Evolutionary conservation across 2,113 vertebrate genomes (phyloP).

Genomic region (Platichthys stellatus): DNA sequence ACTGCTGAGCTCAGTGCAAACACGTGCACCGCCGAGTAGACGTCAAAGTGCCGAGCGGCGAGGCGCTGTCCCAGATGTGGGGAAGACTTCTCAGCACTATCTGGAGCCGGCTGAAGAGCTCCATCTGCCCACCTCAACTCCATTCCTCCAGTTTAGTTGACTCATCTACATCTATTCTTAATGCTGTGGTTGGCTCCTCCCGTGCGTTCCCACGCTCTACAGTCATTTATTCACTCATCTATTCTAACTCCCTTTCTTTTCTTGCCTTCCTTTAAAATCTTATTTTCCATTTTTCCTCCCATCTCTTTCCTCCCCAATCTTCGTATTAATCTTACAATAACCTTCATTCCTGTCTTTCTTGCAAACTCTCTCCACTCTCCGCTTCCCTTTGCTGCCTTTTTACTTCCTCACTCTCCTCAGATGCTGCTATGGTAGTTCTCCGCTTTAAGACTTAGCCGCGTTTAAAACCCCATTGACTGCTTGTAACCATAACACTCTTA

Average conservation of each 20-base stretch:
- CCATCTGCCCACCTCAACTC: conserved; percentile 52
- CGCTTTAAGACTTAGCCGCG: neutral
- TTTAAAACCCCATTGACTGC: conserved; percentile 61
- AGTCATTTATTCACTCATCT: neutral
- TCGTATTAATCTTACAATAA: neutral
- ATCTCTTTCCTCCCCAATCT: too few relatives aligned
- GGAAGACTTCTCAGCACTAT: conserved; percentile 47
- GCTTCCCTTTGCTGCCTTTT: neutral
- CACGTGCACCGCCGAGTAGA: neutral
- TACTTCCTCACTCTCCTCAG: neutral
- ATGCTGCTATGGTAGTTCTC: neutral
- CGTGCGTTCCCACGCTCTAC: neutral
- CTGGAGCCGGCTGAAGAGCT: conserved; percentile 22
- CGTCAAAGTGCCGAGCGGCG: conserved; percentile 21
- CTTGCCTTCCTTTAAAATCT: neutral
- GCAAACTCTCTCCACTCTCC: too few relatives aligned
- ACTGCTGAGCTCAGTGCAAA: conserved; percentile 34
- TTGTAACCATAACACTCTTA: conserved; percentile 48
- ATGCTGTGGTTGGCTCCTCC: conserved; percentile 24
- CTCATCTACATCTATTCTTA: conserved; percentile 45
- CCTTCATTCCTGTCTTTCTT: neutral
- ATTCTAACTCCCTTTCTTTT: neutral
- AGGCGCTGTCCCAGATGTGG: conserved; percentile 33
- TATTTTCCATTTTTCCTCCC: neutral
- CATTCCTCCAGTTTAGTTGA: conserved; percentile 44